Evolutionary conservation across 2,888 invertebrate genomes (phyloP), one percentile per base, ranked within the genome.

Genomic region (Nebria salina): DNA sequence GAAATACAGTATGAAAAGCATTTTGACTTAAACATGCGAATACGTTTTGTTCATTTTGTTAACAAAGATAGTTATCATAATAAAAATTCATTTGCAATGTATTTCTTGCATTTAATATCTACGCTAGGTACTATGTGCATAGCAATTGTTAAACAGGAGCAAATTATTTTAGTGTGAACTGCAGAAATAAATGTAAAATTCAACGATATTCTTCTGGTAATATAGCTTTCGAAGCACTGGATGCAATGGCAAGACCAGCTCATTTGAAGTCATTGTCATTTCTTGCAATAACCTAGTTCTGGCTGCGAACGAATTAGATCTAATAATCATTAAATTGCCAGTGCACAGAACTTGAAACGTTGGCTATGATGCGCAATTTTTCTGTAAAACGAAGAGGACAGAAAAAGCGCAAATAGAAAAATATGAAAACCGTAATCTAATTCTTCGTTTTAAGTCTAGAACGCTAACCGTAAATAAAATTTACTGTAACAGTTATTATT

Each of bases 301-400:
- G 5, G 13, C 70, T 25, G 9, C 26, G 70, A 15, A 70, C 4
- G 78, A 78, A 78, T 78, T 78, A 78, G 72, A 78, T 72, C 78
- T 78, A 78, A 72, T 78, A 78, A 78, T 72, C 78, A 65, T 78
- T 78, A 72, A 65, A 65, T 25, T 72, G 65, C 73, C 72, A 65
- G 72, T 78, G 65, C 78, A 43, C 75, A 70, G 70, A 70, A 70
- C 70, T 70, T 54, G 13, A 54, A 54, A 13, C 70, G 70, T 11
- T 70, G 8, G 68, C 68, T 1, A 34, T 25, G 68, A 68, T 25
- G 20, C 68, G 68, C 68, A 25, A 68, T 68, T 68, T 68, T 68
- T 34, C 54, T 54, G 54, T 54, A 54, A 54, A 54, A 54, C 54
- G 3, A 54, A 54, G 54, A 54, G 4, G 54, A 54, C 54, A 8